These are phyloP conservation scores for Beaufortia kweichowensis DNA, from an alignment of 2,113 vertebrate species.

Conservation along the genomic window DNA sequence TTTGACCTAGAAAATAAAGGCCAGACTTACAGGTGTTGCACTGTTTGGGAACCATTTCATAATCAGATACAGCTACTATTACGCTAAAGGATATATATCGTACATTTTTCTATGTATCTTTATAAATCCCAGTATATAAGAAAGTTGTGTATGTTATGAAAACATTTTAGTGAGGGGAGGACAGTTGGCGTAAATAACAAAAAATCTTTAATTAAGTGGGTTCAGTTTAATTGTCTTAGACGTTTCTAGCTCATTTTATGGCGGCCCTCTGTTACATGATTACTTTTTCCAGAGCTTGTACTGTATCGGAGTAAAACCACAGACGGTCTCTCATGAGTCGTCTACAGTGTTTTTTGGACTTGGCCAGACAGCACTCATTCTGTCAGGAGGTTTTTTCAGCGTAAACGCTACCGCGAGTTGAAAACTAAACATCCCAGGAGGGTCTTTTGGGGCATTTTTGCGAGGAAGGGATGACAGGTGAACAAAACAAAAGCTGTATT, in stretches of 20 bases:
- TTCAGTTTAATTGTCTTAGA: slow-evolving; percentile 26
- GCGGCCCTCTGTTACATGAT: slow-evolving; percentile 6
- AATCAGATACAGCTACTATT: no score
- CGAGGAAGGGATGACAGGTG: slow-evolving; percentile 7
- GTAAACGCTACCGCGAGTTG: neutral
- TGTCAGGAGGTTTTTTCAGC: slow-evolving; percentile 36
- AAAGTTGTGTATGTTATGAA: no score
- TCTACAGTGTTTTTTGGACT: slow-evolving; percentile 15
- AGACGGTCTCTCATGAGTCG: slow-evolving; percentile 30
- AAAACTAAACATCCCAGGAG: neutral
- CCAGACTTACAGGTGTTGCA: slow-evolving; percentile 5
- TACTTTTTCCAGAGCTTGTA: slow-evolving; percentile 34
- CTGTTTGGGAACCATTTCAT: neutral
- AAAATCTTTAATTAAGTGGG: slow-evolving; percentile 10
- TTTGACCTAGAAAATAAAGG: neutral
- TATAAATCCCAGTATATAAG: no score
- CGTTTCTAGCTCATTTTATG: slow-evolving; percentile 15
- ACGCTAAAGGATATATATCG: no score
- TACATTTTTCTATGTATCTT: no score
- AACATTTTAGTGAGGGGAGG: neutral
- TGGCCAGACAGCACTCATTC: slow-evolving; percentile 45
- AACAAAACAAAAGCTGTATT: slow-evolving; percentile 21
- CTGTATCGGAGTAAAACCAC: slow-evolving; percentile 37
- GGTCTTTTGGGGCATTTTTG: slow-evolving; percentile 17
- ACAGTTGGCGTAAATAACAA: neutral